Percentiles rank a stretch among this genome's conserved stretches.
Conservation (phyloP, 2,888 invertebrate genomes). For the Seira musarum region DNA sequence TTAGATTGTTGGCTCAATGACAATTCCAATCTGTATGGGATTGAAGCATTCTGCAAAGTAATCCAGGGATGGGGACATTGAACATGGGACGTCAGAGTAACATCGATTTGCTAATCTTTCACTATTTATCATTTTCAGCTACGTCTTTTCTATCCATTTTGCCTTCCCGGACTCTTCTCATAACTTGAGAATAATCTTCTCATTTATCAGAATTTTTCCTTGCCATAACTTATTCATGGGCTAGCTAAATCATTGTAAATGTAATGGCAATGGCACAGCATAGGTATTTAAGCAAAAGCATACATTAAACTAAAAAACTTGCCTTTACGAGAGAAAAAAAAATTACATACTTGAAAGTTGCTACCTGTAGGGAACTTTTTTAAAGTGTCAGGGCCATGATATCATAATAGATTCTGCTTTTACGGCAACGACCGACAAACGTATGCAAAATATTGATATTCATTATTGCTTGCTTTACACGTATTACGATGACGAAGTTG, state of each 20-base stretch:
- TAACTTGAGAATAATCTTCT: conserved; percentile 8
- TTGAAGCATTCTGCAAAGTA: too few relatives aligned
- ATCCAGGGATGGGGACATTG: too few relatives aligned
- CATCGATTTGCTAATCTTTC: too few relatives aligned
- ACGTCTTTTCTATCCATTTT: background rate
- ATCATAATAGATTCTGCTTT: conserved; percentile 24
- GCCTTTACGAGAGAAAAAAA: background rate
- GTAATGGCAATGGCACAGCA: background rate
- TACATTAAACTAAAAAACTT: conserved; percentile 4
- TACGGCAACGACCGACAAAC: conserved; percentile 16
- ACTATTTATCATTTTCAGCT: too few relatives aligned
- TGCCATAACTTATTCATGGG: background rate
- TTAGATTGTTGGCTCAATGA: too few relatives aligned
- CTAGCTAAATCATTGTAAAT: background rate
- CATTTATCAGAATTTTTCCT: conserved; percentile 7
- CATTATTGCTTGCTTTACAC: conserved; percentile 4
- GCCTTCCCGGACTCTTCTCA: conserved; percentile 5
- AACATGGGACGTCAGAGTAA: too few relatives aligned
- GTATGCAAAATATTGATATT: conserved; percentile 16
- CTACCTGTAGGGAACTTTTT: conserved; percentile 14
- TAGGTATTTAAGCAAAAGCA: background rate
- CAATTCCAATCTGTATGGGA: too few relatives aligned
- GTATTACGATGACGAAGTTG: background rate
- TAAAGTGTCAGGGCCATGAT: conserved; percentile 31
- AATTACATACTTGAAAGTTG: background rate